These are phyloP conservation scores for Pseudococcus longispinus DNA, from an alignment of 2,888 invertebrate genomes.

Conservation along the genomic window DNA sequence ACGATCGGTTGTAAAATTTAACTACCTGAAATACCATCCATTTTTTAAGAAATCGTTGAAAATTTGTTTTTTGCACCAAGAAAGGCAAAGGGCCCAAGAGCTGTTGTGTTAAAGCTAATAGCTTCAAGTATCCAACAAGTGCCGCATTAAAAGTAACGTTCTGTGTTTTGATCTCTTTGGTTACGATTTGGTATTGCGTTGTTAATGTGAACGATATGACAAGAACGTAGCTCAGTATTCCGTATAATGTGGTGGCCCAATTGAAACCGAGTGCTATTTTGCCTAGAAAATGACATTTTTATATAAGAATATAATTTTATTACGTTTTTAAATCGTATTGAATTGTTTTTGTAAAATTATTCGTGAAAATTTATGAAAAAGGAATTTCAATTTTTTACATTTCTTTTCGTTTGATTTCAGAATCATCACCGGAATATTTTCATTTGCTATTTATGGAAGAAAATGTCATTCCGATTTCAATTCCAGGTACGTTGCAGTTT, in stretches of 20 bases:
- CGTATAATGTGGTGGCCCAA: neutral
- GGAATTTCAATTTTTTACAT: neutral
- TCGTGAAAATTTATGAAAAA: neutral
- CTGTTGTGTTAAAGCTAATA: conserved; percentile 36
- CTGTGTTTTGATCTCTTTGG: conserved; percentile 3
- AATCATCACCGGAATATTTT: neutral
- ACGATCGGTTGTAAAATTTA: neutral
- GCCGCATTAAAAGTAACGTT: neutral
- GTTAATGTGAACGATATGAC: neutral
- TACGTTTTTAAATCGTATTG: neutral
- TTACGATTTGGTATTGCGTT: conserved; percentile 20
- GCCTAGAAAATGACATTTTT: neutral
- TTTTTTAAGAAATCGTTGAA: conserved; percentile 33
- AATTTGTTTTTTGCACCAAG: conserved; percentile 31
- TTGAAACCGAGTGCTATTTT: neutral
- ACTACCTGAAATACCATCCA: conserved; percentile 41
- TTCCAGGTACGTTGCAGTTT: neutral
- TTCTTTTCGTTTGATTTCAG: neutral
- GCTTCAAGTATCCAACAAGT: conserved; percentile 33
- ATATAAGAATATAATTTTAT: neutral
- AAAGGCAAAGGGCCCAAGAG: conserved; percentile 41
- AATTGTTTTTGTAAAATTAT: neutral
- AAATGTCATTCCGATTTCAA: neutral
- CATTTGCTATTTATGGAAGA: neutral
- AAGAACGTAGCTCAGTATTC: neutral